Conservation (phyloP, 2,888 invertebrate genomes). For the Polyommatus icarus region DNA sequence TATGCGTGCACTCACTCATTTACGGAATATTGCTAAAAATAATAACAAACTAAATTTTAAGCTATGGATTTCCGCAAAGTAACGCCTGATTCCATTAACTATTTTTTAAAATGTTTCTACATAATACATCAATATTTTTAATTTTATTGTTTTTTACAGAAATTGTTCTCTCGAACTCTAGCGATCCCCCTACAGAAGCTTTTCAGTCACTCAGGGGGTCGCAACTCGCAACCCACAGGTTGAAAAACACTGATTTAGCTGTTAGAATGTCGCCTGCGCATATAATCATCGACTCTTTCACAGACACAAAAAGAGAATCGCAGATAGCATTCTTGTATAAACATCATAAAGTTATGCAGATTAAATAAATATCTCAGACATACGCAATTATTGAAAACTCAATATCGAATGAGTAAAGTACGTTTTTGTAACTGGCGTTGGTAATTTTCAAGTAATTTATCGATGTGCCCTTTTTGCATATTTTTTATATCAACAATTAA, state of each 20-base stretch:
- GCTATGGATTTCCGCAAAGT: too few relatives aligned
- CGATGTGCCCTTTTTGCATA: background rate
- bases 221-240: too few relatives aligned
- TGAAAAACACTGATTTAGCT: background rate
- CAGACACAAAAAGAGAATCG: conserved; percentile 27
- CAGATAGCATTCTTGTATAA: conserved; percentile 28
- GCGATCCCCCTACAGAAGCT: too few relatives aligned
- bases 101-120: too few relatives aligned
- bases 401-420: background rate
- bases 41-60: too few relatives aligned
- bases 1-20: too few relatives aligned
- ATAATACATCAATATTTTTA: too few relatives aligned
- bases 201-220: too few relatives aligned
- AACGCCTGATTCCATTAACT: too few relatives aligned
- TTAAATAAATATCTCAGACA: background rate
- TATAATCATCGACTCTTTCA: conserved; percentile 15
- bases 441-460: background rate
- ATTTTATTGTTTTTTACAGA: too few relatives aligned
- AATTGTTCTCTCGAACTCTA: too few relatives aligned
- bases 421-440: background rate
- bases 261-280: conserved; percentile 23
- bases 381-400: conserved; percentile 20
- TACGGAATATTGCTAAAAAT: too few relatives aligned
- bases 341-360: conserved; percentile 27
- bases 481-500: background rate